Conservation (phyloP, 2,888 invertebrate genomes). For the Bellardia bayeri region DNA sequence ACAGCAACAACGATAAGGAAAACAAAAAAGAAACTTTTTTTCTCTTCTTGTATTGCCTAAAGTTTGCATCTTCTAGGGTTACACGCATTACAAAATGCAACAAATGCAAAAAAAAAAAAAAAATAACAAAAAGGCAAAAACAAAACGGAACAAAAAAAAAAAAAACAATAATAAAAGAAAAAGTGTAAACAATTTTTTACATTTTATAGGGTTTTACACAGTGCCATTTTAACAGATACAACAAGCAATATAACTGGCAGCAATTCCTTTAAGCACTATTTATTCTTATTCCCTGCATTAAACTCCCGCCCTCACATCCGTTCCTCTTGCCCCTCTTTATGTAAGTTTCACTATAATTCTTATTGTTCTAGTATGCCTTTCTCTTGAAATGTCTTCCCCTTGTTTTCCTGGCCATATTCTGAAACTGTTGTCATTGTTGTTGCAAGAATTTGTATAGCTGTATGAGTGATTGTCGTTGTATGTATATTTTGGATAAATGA, state of each 20-base stretch:
- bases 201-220: conserved; percentile 57
- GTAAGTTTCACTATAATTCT: conserved; percentile 5
- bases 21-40: conserved; percentile 46
- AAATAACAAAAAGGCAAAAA: not conserved
- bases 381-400: conserved; percentile 14
- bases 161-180: conserved; percentile 55
- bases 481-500: conserved; percentile 57
- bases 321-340: not conserved
- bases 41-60: conserved; percentile 55
- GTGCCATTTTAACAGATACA: conserved; percentile 63
- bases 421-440: conserved; percentile 51
- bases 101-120: conserved; percentile 16
- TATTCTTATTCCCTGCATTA: conserved; percentile 54
- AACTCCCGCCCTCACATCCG: conserved; percentile 19
- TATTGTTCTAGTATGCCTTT: conserved; percentile 27
- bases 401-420: not conserved
- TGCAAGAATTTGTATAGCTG: conserved; percentile 17
- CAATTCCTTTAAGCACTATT: conserved; percentile 57
- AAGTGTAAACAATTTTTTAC: conserved; percentile 61
- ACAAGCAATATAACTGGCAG: conserved; percentile 61
- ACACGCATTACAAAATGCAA: conserved; percentile 62
- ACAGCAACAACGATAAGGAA: conserved; percentile 25
- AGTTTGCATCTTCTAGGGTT: conserved; percentile 69
- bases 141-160: not conserved
- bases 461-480: conserved; percentile 32